Percentiles rank a stretch among this genome's conserved stretches.
phyloP scores from a whole-genome alignment of 2,888 invertebrate genomes.

The Dione vanillae region DNA sequence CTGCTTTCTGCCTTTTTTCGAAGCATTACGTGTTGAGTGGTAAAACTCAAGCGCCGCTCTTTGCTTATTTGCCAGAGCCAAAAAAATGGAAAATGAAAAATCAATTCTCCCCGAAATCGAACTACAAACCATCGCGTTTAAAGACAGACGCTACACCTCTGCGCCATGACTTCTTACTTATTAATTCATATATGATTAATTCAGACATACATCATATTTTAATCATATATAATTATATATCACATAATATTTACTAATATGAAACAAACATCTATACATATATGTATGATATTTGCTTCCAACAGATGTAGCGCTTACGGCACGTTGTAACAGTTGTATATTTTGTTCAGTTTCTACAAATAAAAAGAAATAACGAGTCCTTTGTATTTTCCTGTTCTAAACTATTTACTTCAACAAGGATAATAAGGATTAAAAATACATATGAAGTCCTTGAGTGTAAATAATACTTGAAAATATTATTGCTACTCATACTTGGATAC shows the following conservation, averaged over 20 bases:
- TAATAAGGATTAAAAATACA: slow-evolving; percentile 4
- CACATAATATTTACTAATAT: background rate
- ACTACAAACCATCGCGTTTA: no score
- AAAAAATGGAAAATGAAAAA: no score
- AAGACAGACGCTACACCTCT: no score
- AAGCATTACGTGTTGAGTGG: no score
- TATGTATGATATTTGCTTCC: background rate
- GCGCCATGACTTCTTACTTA: no score
- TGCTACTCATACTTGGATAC: background rate
- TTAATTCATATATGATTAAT: no score
- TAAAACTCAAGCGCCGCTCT: no score
- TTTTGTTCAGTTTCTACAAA: background rate
- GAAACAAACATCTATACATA: background rate
- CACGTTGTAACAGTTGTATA: background rate
- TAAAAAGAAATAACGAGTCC: background rate
- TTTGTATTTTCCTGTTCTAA: slow-evolving; percentile 3
- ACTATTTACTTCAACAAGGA: slow-evolving; percentile 5
- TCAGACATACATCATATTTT: no score
- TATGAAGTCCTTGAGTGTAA: background rate
- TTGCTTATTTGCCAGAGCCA: no score
- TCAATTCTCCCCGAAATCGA: no score
- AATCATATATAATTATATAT: no score
- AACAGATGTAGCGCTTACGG: background rate
- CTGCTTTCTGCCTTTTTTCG: no score
- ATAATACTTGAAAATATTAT: slow-evolving; percentile 10